Evolutionary conservation across 2,888 invertebrate genomes (phyloP).

Genomic region (Tenthredo mesomela): DNA sequence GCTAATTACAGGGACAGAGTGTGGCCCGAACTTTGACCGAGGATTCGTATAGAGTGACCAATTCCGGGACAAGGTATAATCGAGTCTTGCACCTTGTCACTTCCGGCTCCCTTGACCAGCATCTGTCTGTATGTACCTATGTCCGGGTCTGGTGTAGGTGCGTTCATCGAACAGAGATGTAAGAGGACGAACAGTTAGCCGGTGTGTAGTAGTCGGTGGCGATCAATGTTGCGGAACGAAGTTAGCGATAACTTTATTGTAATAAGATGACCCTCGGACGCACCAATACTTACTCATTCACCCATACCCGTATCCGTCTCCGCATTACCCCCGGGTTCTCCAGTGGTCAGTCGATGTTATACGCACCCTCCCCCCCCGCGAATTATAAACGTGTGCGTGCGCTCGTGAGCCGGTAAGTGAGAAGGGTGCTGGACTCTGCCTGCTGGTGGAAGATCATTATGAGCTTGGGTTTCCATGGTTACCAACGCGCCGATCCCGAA

Average conservation of each 20-base stretch:
- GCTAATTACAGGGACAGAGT: constrained; percentile 38
- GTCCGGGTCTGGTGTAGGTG: background rate
- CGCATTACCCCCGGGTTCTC: background rate
- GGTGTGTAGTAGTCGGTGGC: constrained; percentile 51
- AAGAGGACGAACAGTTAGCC: constrained; percentile 45
- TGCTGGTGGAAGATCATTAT: constrained; percentile 75
- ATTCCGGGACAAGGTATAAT: constrained; percentile 43
- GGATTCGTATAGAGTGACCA: constrained; percentile 30
- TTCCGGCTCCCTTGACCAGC: constrained; percentile 37
- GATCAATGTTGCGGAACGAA: constrained; percentile 67
- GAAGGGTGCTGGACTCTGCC: constrained; percentile 72
- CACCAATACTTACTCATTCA: constrained; percentile 58
- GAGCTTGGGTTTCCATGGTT: constrained; percentile 76
- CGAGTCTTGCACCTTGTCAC: constrained; percentile 50
- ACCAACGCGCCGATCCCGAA: constrained; percentile 64
- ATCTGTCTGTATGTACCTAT: background rate
- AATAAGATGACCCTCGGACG: constrained; percentile 70
- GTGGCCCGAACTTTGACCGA: constrained; percentile 30
- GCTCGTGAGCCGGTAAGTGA: constrained; percentile 70
- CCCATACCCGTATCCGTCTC: constrained; percentile 41
- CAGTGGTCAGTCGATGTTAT: constrained; percentile 28
- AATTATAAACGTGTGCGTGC: constrained; percentile 36
- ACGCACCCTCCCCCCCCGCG: background rate
- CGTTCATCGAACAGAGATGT: background rate
- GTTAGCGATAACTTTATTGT: constrained; percentile 73